Evolutionary conservation across 2,888 invertebrate genomes (phyloP), one percentile per base, ranked within the genome.

Genomic region (Bombylius major): DNA sequence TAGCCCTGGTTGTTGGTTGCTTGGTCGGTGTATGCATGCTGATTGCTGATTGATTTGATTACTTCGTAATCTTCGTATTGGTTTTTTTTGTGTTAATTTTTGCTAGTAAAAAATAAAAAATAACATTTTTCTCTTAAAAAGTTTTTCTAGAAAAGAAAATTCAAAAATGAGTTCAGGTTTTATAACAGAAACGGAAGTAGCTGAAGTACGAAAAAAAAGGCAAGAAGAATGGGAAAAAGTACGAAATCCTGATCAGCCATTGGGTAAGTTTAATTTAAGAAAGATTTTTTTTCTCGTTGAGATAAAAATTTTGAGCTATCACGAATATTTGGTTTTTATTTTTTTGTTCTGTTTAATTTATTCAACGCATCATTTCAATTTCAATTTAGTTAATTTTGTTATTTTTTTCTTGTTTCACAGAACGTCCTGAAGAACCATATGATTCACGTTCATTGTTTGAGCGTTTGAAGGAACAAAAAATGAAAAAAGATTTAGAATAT

Each of bases 211-310:
- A 53, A 80, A 83, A 66, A 78, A 81, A 60, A 79, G 95, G 4
- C 97, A 97, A 72, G 92, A 93, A 70, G 95, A 97, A 82, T 97
- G 97, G 97, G 95, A 97, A 65, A 88, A 86, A 77, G 95, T 95
- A 1, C 79, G 98, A 62, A 86, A 87, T 57, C 86, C 90, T 39
- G 90, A 92, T 63, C 88, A 97, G 69, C 96, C 97, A 11, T 62
- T 84, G 76, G 91, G 95, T 95, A 77, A 69, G 51, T 47, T 36
- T 8, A 23, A n/a, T n/a, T n/a, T n/a, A 23, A 56, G 55, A 54
- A 60, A 59, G 52, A 59, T 59, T 54, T 58, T n/a, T 50, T 49
- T 50, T 39, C 39, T 50, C 33, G 51, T 14, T 59, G 2, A 23
- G 23, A 23, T 3, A 23, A 3, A 23, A 2, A 2, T 23, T 23